A percentile compares a stretch with the other conserved stretches of the same genome.
These are phyloP conservation scores for Pammene fasciana DNA, from an alignment of 2,888 invertebrate genomes.

Conservation along the genomic window DNA sequence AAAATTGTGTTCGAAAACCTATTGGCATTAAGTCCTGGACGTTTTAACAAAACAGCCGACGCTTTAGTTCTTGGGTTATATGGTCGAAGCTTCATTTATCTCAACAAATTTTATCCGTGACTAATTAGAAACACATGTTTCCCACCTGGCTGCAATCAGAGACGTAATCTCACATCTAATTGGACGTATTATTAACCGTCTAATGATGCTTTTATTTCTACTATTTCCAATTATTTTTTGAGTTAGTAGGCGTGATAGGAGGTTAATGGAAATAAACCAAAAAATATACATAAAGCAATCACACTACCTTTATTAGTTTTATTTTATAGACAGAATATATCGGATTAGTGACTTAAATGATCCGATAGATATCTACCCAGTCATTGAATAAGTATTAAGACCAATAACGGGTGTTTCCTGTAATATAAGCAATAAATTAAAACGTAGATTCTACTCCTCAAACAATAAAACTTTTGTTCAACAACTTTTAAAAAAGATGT, in stretches of 20 bases:
- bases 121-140: constrained; percentile 49
- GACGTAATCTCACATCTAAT: constrained; percentile 49
- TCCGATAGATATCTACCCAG: too few species aligned
- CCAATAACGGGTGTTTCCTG: too few species aligned
- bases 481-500: too few species aligned
- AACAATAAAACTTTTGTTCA: too few species aligned
- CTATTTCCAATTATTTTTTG: constrained; percentile 35
- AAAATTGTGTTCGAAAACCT: neutral
- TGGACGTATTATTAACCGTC: constrained; percentile 44
- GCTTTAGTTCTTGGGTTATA: constrained; percentile 25
- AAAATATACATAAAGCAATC: constrained; percentile 1
- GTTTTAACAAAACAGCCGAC: constrained; percentile 1
- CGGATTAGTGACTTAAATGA: too few species aligned
- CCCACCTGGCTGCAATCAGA: constrained; percentile 48
- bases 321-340: too few species aligned
- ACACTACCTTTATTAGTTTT: neutral
- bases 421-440: too few species aligned
- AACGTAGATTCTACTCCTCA: too few species aligned
- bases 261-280: constrained; percentile 17
- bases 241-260: constrained; percentile 19
- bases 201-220: constrained; percentile 40
- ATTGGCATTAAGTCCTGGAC: neutral
- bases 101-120: constrained; percentile 43
- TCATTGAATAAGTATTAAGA: too few species aligned
- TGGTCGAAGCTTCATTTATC: constrained; percentile 37